A percentile compares a stretch with the other conserved stretches of the same genome.
Conservation (phyloP, 2,888 invertebrate genomes). For the Gasteruption jaculator region DNA sequence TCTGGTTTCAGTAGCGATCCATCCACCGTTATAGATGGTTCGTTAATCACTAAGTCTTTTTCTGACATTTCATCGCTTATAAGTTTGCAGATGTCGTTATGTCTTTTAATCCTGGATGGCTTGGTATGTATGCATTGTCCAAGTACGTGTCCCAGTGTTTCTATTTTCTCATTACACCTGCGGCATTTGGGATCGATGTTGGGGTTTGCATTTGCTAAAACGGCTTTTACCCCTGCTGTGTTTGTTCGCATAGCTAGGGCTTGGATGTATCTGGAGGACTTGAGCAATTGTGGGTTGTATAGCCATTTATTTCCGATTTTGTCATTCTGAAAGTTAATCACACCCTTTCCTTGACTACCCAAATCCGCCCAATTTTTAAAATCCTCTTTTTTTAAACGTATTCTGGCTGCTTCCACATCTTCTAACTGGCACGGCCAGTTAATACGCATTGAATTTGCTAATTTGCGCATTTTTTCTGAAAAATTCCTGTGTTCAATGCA, state of each 20-base stretch:
- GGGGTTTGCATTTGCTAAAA: too few species aligned
- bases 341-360: conserved; percentile 16
- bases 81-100: too few species aligned
- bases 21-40: not conserved
- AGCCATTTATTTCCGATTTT: conserved; percentile 8
- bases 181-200: conserved; percentile 1
- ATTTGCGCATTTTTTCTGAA: not conserved
- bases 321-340: conserved; percentile 2
- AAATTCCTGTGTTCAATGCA: not conserved
- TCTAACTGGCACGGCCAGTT: not conserved
- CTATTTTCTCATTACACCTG: not conserved
- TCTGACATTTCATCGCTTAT: not conserved
- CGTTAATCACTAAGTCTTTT: not conserved
- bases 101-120: too few species aligned
- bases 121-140: too few species aligned
- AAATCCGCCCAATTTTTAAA: conserved; percentile 2
- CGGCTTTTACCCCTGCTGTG: too few species aligned
- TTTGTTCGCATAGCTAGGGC: conserved; percentile 13
- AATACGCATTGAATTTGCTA: not conserved
- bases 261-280: conserved; percentile 1
- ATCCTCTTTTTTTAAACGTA: not conserved
- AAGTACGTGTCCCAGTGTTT: too few species aligned
- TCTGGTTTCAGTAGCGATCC: not conserved
- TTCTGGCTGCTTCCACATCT: conserved; percentile 1
- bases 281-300: conserved; percentile 9